Percentiles rank a stretch among this genome's conserved stretches.
phyloP scores from a whole-genome alignment of 2,113 vertebrate species.

The Xyliphius kryptos region DNA sequence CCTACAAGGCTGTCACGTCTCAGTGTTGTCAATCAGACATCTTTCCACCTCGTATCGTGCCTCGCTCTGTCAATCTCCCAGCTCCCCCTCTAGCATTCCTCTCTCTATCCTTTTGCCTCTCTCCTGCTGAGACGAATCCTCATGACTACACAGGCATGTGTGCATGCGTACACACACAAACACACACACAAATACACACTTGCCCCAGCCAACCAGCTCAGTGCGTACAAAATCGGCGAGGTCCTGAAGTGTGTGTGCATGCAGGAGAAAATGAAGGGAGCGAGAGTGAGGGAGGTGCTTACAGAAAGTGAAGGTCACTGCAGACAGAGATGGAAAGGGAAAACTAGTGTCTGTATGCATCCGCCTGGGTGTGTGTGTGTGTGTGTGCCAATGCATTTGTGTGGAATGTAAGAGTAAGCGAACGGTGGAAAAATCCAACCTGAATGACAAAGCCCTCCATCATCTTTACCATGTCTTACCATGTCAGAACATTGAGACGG shows the following conservation, averaged over 20 bases:
- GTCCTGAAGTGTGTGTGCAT: not conserved
- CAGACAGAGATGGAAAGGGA: conserved; percentile 21
- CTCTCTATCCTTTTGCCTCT: conserved; percentile 23
- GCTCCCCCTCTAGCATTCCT: conserved; percentile 27
- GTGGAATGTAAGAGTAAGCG: not conserved
- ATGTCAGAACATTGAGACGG: no score
- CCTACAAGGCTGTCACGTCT: conserved; percentile 42
- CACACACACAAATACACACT: conserved; percentile 2
- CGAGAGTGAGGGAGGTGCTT: conserved; percentile 31
- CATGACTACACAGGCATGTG: not conserved
- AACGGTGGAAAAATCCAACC: no score
- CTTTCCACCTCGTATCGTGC: conserved; percentile 24
- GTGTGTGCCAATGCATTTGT: not conserved
- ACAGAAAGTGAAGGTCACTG: conserved; percentile 37
- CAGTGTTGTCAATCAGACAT: conserved; percentile 26
- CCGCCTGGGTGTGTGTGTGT: not conserved
- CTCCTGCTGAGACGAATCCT: not conserved
- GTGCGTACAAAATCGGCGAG: not conserved
- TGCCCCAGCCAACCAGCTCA: not conserved
- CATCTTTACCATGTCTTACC: not conserved
- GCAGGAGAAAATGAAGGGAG: conserved; percentile 1
- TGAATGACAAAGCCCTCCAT: no score
- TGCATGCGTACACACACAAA: not conserved
- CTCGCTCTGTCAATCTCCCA: conserved; percentile 37
- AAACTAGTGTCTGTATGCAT: not conserved